Base-by-base conservation (phyloP, 2,113 vertebrate genomes). In the Setophaga kirtlandii region DNA sequence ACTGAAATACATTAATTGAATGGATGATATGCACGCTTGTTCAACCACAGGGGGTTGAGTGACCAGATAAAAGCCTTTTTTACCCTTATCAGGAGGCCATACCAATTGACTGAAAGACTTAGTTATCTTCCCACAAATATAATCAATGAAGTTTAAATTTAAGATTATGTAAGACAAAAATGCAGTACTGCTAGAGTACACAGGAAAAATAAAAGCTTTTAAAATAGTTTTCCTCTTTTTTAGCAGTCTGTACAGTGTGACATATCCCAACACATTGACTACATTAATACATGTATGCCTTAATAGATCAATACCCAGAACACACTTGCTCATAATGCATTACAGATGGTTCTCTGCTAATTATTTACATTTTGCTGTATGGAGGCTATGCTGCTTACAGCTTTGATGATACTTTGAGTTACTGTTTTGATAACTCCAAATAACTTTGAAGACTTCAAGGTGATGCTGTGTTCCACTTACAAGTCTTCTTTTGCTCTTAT, bases 391-490 rank as follows among this genome's bases (percentile, higher is more conserved):
- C 64, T 79, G 71, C 62, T 94, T 75, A 68, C 49, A 81, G 82
- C 88, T 94, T 95, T 90, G 80, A 92, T 83, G 59, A 68, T 74
- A 81, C 76, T 91, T 78, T 75, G 75, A 93, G 64, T 93, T 93
- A 63, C 79, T 96, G 62, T 91, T 93, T 92, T 94, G 89, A 95
- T 80, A 73, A 80, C 67, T 93, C 63, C 1, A 0, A 56, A 60
- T 74, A 93, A 94, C 77, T 94, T 93, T 93, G 71, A 97, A 87
- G 80, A 89, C 77, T 94, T 95, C 87, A 95, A 93, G 84, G 76
- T 96, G 92, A 93, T 74, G 9, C 22, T 84, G 65, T 4, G 11
- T 83, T 91, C 82, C 78, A 83, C 74, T 81, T 76, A 53, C 16
- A 91, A 90, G 81, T 60, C 47, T 50, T 89, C 65, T 80, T 79